Conservation (phyloP, 2,797 vertebrate genomes). For the Selene dorsalis region DNA sequence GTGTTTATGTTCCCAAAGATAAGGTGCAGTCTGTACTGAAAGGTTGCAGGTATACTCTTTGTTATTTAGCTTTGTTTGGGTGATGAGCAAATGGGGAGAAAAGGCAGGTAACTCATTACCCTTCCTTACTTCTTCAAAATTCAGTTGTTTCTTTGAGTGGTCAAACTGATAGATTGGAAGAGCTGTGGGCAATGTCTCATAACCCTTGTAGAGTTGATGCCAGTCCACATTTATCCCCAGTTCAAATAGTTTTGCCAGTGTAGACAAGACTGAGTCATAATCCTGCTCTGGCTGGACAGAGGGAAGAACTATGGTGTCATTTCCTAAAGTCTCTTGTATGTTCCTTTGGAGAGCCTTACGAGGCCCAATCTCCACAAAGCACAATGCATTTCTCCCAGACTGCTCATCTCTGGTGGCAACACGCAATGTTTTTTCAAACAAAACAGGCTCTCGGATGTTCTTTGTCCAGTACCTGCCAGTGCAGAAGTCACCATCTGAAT, state of each 20-base stretch:
- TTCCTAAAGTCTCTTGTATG: conserved; percentile 87
- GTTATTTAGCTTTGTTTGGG: conserved; percentile 55
- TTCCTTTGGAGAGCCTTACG: conserved; percentile 83
- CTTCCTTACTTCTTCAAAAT: conserved; percentile 80
- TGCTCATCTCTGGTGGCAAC: conserved; percentile 63
- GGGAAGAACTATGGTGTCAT: conserved; percentile 77
- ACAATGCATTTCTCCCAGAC: conserved; percentile 73
- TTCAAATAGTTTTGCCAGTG: conserved; percentile 81
- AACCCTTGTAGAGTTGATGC: conserved; percentile 82
- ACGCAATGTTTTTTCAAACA: conserved; percentile 84
- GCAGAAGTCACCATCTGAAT: conserved; percentile 80
- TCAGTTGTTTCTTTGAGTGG: conserved; percentile 76
- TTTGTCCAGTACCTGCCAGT: conserved; percentile 88
- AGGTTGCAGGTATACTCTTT: conserved; percentile 79
- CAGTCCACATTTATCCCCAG: conserved; percentile 81
- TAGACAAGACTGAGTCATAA: conserved; percentile 77
- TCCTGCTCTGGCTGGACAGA: conserved; percentile 83
- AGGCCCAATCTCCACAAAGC: conserved; percentile 91
- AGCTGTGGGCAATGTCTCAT: conserved; percentile 77
- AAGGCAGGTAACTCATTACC: conserved; percentile 66
- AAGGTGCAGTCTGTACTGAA: conserved; percentile 71
- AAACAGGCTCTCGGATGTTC: conserved; percentile 87
- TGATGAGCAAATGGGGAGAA: conserved; percentile 76
- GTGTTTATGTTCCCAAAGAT: conserved; percentile 89
- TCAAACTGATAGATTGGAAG: conserved; percentile 89